Base-by-base conservation (phyloP, 2,113 vertebrate species). In the Rhizomys pruinosus region DNA sequence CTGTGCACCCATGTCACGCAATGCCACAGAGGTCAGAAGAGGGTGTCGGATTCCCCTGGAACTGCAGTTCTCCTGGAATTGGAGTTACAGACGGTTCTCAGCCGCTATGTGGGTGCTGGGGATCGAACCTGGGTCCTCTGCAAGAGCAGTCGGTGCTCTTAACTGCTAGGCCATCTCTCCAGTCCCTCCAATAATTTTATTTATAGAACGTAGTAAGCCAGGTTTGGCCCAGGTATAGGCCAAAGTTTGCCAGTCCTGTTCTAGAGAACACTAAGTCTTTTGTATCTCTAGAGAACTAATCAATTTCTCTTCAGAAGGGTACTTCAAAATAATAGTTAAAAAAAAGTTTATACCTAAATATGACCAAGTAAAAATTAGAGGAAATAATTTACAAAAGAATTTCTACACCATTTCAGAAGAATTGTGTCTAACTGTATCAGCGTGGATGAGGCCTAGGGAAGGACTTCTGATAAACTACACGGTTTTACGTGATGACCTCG, bases 281-380 rank as follows among this genome's bases (percentile, higher is more conserved):
- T 22, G 39, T 52, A 66, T 79, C 84, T 95, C 85, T 77, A 72
- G 77, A 91, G 23, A 91, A 87, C 72, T 81, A 91, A 77, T 84
- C 71, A 87, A 81, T 91, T 72, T 94, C 47, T 87, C 39, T 91
- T 93, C 63, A 80, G 68, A 95, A 88, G 55, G 20, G 52, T 12
- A 91, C 37, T 39, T n/a, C 71, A 19, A 87, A 95, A 39, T 71
- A 71, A 92, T 23, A 34, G 66, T 81, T 94, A 95, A 87, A 94
- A 88, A n/a, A 57, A 17, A 3, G 39, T 68, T 85, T 87, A 61
- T 39, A 81, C 61, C 16, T 84, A 86, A 93, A 71, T 57, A 92
- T 76, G 72, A 74, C 44, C 37, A 92, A 89, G 37, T 90, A 47
- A 92, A 90, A 94, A 59, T 79, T 86, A 87, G n/a, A 29, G 39